Evolutionary conservation across 2,888 invertebrate genomes (phyloP).

Genomic region (Mayetiola destructor): DNA sequence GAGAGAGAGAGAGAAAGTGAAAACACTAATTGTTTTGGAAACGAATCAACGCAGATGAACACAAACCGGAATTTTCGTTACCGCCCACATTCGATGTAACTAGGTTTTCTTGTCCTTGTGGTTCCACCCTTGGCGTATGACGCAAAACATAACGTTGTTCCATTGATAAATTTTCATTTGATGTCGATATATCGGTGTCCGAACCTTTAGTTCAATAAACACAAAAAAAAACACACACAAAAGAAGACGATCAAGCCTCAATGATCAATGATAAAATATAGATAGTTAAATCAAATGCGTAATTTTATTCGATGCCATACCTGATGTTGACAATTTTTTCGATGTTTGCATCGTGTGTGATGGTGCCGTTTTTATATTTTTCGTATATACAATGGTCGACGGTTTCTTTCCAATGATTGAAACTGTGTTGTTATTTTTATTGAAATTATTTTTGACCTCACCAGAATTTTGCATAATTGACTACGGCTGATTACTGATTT

Average conservation of each 20-base stretch:
- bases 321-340: slow-evolving; percentile 1
- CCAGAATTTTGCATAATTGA: no score
- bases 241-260: not conserved
- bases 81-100: slow-evolving; percentile 31
- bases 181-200: slow-evolving; percentile 81
- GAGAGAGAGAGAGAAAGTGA: not conserved
- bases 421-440: not conserved
- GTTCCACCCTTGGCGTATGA: slow-evolving; percentile 58
- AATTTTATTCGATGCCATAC: no score
- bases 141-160: slow-evolving; percentile 72
- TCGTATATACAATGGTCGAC: slow-evolving; percentile 2
- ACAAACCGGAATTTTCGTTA: slow-evolving; percentile 20
- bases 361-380: not conserved
- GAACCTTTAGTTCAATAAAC: slow-evolving; percentile 51
- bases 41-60: not conserved
- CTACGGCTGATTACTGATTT: no score
- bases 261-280: no score
- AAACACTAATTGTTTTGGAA: not conserved
- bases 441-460: no score
- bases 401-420: slow-evolving; percentile 4
- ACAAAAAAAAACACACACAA: not conserved
- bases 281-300: no score
- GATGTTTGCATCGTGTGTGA: slow-evolving; percentile 1
- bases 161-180: slow-evolving; percentile 74
- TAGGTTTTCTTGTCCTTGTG: slow-evolving; percentile 79